A percentile compares a stretch with the other conserved stretches of the same genome.
phyloP scores from a whole-genome alignment of 2,797 vertebrate species.

The Tokudaia tokunoshimensis region DNA sequence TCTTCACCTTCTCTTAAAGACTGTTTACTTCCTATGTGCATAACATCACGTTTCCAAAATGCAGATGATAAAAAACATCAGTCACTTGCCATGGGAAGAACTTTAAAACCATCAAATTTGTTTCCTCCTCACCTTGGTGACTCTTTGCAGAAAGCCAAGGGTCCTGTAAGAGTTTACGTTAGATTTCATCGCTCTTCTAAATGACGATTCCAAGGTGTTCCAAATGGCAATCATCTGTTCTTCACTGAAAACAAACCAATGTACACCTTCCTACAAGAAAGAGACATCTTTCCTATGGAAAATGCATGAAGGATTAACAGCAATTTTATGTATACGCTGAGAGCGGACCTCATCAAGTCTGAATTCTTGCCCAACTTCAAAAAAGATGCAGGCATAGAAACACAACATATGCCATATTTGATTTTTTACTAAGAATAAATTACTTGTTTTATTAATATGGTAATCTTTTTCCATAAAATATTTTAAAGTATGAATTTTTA shows the following conservation, averaged over 20 bases:
- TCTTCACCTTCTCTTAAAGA: background rate
- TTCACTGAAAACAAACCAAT: background rate
- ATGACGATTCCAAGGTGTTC: background rate
- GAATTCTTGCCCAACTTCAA: background rate
- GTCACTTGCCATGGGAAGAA: background rate
- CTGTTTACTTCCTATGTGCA: accelerated
- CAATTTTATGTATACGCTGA: background rate
- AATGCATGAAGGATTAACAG: background rate
- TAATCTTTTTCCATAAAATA: background rate
- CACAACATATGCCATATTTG: background rate
- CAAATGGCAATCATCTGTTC: background rate
- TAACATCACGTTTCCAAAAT: background rate
- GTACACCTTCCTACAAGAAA: background rate
- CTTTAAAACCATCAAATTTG: background rate
- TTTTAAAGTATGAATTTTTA: background rate
- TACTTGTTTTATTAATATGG: background rate
- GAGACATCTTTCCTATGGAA: too few relatives aligned
- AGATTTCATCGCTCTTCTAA: background rate
- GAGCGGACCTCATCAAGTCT: background rate
- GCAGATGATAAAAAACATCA: background rate
- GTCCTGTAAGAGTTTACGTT: background rate
- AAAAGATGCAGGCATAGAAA: background rate
- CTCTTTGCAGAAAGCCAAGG: background rate
- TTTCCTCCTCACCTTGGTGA: background rate
- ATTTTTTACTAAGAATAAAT: background rate